Evolutionary conservation across 2,113 vertebrate species (phyloP).

Genomic region (Plotosus lineatus): DNA sequence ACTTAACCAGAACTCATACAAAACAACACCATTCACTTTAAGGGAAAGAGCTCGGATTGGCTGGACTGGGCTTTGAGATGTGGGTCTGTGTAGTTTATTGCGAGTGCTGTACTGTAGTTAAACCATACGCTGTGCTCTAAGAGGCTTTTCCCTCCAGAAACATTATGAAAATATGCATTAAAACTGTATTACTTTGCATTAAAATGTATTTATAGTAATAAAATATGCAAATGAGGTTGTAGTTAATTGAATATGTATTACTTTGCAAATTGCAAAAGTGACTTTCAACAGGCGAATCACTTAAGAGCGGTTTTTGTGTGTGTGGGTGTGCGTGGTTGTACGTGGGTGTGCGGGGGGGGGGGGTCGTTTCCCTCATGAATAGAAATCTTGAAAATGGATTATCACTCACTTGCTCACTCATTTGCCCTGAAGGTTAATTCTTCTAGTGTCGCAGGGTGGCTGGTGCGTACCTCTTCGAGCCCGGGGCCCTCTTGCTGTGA

Average conservation of each 20-base stretch:
- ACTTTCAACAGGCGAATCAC: no score
- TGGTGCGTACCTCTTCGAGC: no score
- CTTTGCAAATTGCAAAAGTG: no score
- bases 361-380: no score
- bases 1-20: neutral
- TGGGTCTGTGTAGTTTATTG: neutral
- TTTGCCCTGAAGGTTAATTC: no score
- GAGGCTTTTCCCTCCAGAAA: neutral
- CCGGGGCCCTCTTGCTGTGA: no score
- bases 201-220: neutral
- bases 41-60: neutral
- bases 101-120: neutral
- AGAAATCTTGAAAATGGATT: no score
- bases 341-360: no score
- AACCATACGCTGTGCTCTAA: neutral
- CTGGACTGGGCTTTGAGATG: neutral
- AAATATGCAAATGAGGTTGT: neutral
- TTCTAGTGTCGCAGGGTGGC: no score
- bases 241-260: neutral
- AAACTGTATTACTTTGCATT: neutral
- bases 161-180: neutral
- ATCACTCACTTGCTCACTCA: no score
- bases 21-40: slow-evolving; percentile 7
- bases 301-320: no score
- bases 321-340: no score